phyloP scores from a whole-genome alignment of 2,113 vertebrate genomes.

The Protomyctophum bolini region DNA sequence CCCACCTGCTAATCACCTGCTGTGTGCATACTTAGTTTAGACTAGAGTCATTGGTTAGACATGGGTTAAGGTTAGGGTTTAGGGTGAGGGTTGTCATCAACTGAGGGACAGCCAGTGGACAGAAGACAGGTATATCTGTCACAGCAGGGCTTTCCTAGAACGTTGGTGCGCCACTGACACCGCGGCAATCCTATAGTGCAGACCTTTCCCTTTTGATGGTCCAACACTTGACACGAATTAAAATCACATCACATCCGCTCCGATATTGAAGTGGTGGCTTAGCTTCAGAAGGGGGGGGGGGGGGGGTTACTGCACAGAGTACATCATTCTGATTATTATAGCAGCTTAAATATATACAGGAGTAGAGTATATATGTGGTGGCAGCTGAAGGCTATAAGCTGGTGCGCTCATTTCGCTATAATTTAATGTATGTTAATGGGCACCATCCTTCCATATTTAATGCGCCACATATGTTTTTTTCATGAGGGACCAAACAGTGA shows the following conservation, averaged over 20 bases:
- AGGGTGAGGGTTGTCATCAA: too few relatives aligned
- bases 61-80: too few relatives aligned
- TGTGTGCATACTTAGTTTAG: too few relatives aligned
- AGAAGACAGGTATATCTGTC: too few relatives aligned
- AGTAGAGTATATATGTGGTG: background rate
- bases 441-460: conserved; percentile 29
- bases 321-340: conserved; percentile 24
- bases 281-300: conserved; percentile 32
- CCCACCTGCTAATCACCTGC: too few relatives aligned
- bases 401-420: conserved; percentile 24
- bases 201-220: background rate
- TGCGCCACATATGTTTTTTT: conserved; percentile 29
- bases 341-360: conserved; percentile 11
- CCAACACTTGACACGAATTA: background rate
- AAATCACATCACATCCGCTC: background rate
- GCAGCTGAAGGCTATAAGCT: conserved; percentile 19
- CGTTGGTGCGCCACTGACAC: too few relatives aligned
- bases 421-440: conserved; percentile 38
- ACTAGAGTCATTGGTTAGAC: too few relatives aligned
- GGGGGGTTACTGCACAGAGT: background rate
- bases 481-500: conserved; percentile 20
- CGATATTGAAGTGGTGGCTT: background rate
- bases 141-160: too few relatives aligned
- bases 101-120: too few relatives aligned
- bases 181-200: too few relatives aligned